Percentiles rank a stretch among this genome's conserved stretches.
phyloP scores from a whole-genome alignment of 2,113 vertebrate species.

The Diadophis punctatus region DNA sequence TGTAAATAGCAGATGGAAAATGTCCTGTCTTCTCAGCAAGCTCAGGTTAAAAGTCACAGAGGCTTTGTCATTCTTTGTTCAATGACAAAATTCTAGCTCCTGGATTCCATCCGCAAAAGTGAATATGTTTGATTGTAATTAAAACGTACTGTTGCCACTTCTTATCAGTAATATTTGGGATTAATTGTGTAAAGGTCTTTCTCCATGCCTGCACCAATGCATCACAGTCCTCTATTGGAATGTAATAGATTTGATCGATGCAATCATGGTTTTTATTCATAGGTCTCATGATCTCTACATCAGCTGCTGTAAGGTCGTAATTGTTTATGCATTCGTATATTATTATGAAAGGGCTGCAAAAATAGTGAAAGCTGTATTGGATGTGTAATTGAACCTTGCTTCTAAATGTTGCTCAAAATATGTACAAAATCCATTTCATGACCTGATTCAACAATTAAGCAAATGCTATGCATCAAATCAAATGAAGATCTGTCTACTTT shows the following conservation, averaged over 20 bases:
- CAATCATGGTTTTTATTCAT: not conserved
- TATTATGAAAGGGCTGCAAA: not conserved
- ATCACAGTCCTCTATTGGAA: conserved; percentile 65
- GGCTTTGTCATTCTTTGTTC: not conserved
- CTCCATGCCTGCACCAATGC: conserved; percentile 48
- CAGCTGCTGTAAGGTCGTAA: not conserved
- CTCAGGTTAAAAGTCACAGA: not conserved
- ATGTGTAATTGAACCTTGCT: not conserved
- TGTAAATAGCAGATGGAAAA: not conserved
- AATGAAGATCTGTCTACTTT: not conserved
- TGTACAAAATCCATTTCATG: not conserved
- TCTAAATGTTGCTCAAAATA: not conserved
- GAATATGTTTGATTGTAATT: conserved; percentile 27
- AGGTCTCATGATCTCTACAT: not conserved
- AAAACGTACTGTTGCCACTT: conserved; percentile 41
- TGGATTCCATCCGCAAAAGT: not conserved
- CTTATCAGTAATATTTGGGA: conserved; percentile 16
- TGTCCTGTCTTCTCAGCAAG: not conserved
- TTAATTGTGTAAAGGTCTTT: not conserved
- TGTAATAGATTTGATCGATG: conserved; percentile 10
- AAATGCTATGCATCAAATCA: not conserved
- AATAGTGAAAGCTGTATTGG: not conserved
- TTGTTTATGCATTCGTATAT: not conserved
- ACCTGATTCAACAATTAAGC: not conserved
- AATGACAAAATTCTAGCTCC: conserved; percentile 3